Evolutionary conservation across 2,113 vertebrate species (phyloP), one percentile per base, ranked within the genome.

Genomic region (Anoplopoma fimbria): DNA sequence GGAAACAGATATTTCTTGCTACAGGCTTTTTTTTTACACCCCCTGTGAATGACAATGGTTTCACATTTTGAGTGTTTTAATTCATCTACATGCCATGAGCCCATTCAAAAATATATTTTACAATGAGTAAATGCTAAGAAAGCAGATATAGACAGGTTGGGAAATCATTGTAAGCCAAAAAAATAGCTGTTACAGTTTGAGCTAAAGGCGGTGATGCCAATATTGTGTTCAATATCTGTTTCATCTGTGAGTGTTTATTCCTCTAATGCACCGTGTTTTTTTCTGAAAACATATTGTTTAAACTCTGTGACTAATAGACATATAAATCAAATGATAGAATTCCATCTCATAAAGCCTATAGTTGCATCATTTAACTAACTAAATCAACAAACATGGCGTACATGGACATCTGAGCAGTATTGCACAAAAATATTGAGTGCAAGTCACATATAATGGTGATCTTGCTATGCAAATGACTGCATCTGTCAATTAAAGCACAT

Each of bases 401-500:
- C 0, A 13, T 17, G 17, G n/a, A 42, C 8, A 61, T 40, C 23
- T 70, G 23, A 49, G 31, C 36, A 23, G 27, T 34, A 7, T 42
- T 34, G 33, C 4, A 51, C 12, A 19, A 65, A 45, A 29, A 7
- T 27, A 31, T 36, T 45, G 47, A 70, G 64, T 29, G 19, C 17
- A 36, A 64, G 55, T 68, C 9, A 9, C n/a, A 27, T 13, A 17
- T 57, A 40, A 82, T 17, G 42, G 6, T 75, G 42, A 25, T 62
- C 61, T 78, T 78, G 45, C 76, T 77, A 61, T 31, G 23, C 36
- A 77, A 68, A 49, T 31, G 27, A 15, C 5, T 75, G 42, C 68
- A 82, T 89, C 61, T 36, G 57, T 82, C 76, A 82, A 64, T 80
- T 71, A 40, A 69, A 83, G 13, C 70, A 33, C 12, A n/a, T 36